Conservation (phyloP, 2,888 invertebrate genomes). For the Unio delphinus region DNA sequence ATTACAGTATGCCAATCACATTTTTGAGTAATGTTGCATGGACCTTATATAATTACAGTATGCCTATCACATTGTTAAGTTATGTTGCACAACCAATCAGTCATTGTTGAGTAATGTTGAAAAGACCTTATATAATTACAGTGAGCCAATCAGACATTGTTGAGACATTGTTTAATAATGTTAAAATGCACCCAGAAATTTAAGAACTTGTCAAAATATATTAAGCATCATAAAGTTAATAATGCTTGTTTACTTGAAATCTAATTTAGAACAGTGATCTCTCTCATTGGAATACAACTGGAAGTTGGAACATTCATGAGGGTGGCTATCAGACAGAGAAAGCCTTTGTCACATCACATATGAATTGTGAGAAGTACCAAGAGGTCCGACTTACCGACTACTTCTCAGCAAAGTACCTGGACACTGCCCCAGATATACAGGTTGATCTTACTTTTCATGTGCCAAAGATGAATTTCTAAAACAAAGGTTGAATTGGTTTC, state of each 20-base stretch:
- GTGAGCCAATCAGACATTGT: too few species aligned
- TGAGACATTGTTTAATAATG: too few species aligned
- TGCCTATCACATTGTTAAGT: too few species aligned
- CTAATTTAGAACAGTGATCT: conserved; percentile 33
- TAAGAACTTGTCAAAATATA: too few species aligned
- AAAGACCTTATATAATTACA: too few species aligned
- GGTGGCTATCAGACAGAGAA: conserved; percentile 54
- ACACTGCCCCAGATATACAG: conserved; percentile 55
- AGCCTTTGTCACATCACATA: conserved; percentile 46
- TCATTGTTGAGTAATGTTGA: too few species aligned
- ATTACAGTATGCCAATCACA: too few species aligned
- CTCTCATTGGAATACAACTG: conserved; percentile 49
- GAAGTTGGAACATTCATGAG: conserved; percentile 30
- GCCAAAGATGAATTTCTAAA: not conserved
- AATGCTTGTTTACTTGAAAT: too few species aligned
- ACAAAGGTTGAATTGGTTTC: not conserved
- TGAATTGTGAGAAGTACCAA: conserved; percentile 51
- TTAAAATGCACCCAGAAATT: too few species aligned
- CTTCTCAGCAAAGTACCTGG: conserved; percentile 50
- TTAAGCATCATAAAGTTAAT: not conserved
- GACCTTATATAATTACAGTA: too few species aligned
- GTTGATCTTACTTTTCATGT: conserved; percentile 16
- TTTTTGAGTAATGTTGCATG: too few species aligned
- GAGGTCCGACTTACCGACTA: conserved; percentile 44
- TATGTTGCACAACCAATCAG: too few species aligned